A percentile compares a stretch with the other conserved stretches of the same genome.
Evolutionary conservation across 2,888 invertebrate genomes (phyloP).

Genomic region (Nymphalis c-album): DNA sequence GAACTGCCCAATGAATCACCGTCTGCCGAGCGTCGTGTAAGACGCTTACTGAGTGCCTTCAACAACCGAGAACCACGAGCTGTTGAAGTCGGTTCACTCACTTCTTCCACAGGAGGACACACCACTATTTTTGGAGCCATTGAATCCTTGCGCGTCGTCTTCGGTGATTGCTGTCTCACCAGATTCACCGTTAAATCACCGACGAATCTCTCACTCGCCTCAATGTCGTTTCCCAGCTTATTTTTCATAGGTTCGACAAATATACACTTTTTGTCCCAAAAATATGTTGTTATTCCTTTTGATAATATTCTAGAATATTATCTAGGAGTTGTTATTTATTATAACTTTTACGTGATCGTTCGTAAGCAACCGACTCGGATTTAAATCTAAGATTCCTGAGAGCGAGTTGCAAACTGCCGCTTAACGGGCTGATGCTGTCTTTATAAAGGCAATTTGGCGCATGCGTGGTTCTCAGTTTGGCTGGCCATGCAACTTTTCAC

Average conservation of each 20-base stretch:
- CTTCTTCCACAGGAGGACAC: constrained; percentile 76
- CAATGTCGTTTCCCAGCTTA: constrained; percentile 61
- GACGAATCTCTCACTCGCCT: constrained; percentile 62
- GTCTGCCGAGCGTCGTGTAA: constrained; percentile 79
- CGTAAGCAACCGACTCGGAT: constrained; percentile 46
- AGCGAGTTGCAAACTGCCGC: constrained; percentile 60
- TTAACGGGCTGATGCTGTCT: constrained; percentile 43
- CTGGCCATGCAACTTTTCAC: constrained; percentile 51
- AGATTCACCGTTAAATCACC: constrained; percentile 60
- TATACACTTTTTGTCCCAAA: constrained; percentile 44
- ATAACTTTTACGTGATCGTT: constrained; percentile 64
- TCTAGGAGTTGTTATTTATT: constrained; percentile 45
- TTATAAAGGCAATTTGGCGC: constrained; percentile 61
- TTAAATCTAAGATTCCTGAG: constrained; percentile 49
- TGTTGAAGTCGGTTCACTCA: constrained; percentile 80
- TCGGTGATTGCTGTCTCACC: constrained; percentile 49
- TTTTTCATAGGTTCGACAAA: constrained; percentile 67
- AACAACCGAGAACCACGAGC: constrained; percentile 84
- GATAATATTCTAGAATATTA: constrained; percentile 38
- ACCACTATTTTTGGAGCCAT: constrained; percentile 74
- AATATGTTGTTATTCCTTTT: constrained; percentile 40
- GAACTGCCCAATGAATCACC: constrained; percentile 71
- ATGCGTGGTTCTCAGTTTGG: constrained; percentile 53
- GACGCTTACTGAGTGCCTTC: constrained; percentile 83
- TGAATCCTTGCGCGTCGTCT: constrained; percentile 59